Percentiles rank a stretch among this genome's conserved stretches.
These are phyloP conservation scores for Machimus rusticus DNA, from an alignment of 2,888 invertebrate genomes.

Conservation along the genomic window DNA sequence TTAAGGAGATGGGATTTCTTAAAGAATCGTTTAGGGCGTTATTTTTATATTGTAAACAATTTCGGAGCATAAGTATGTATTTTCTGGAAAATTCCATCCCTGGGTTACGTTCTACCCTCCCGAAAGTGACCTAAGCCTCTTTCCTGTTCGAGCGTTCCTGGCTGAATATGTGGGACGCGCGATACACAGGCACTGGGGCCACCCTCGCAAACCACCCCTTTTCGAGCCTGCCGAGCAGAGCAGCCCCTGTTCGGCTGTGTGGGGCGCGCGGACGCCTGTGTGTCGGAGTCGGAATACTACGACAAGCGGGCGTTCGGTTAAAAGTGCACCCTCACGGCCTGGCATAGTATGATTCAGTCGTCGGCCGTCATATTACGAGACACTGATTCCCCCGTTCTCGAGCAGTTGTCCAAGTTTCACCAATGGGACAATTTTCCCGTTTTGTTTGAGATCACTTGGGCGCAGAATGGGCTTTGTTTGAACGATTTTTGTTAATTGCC, in stretches of 20 bases:
- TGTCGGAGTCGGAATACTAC: neutral
- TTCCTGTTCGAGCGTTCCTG: neutral
- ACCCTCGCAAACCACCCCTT: slow-evolving; percentile 3
- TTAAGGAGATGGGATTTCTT: too few relatives aligned
- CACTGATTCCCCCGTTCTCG: slow-evolving; percentile 29
- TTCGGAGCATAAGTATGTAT: too few relatives aligned
- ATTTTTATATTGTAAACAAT: neutral
- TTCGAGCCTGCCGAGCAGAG: neutral
- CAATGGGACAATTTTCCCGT: slow-evolving; percentile 2
- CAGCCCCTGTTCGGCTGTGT: neutral
- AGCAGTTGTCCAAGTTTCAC: neutral
- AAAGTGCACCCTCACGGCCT: slow-evolving; percentile 33
- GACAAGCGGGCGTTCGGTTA: neutral
- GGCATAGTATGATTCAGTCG: slow-evolving; percentile 37
- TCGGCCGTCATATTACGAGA: slow-evolving; percentile 39
- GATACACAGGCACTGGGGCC: neutral
- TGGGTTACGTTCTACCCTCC: neutral
- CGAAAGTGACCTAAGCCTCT: neutral
- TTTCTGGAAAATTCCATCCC: neutral
- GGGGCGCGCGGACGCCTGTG: neutral
- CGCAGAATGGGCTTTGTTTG: neutral
- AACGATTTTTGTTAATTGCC: neutral
- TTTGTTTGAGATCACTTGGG: neutral
- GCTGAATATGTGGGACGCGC: neutral
- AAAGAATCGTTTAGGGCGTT: too few relatives aligned